These are phyloP conservation scores for Sarotherodon lohbergeri DNA, from an alignment of 2,113 vertebrate genomes.

Conservation along the genomic window DNA sequence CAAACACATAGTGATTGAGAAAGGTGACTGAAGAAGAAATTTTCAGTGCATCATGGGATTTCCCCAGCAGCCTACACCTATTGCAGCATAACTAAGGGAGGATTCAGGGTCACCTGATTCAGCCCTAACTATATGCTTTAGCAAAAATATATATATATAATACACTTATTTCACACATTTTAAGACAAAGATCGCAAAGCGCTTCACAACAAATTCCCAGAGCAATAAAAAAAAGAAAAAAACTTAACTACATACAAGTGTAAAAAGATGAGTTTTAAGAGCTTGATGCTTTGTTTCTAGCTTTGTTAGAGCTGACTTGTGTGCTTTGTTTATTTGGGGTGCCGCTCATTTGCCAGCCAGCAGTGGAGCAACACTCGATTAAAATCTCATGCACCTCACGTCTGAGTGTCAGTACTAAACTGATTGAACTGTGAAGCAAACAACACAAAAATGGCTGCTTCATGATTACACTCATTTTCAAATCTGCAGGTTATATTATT, in stretches of 20 bases:
- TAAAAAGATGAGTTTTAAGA: background rate
- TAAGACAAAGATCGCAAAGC: background rate
- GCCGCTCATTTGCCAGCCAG: background rate
- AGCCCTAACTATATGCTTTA: background rate
- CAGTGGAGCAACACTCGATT: background rate
- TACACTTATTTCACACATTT: background rate
- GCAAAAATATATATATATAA: background rate
- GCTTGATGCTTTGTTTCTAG: background rate
- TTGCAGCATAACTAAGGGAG: background rate
- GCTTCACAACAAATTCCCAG: background rate
- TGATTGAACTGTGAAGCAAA: background rate
- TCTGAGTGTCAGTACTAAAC: background rate
- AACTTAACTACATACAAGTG: background rate
- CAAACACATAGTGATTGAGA: background rate
- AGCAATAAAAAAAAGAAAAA: background rate
- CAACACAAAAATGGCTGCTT: background rate
- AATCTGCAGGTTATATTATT: background rate
- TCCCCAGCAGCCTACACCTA: background rate
- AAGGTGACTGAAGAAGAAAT: background rate
- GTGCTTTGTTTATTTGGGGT: background rate
- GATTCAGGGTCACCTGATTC: background rate
- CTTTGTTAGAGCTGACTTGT: background rate
- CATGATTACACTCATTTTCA: background rate
- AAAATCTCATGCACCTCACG: background rate
- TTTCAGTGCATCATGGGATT: background rate